These are phyloP conservation scores for Neolamprologus sp. DNA, from an alignment of 2,113 vertebrate genomes.

Conservation along the genomic window DNA sequence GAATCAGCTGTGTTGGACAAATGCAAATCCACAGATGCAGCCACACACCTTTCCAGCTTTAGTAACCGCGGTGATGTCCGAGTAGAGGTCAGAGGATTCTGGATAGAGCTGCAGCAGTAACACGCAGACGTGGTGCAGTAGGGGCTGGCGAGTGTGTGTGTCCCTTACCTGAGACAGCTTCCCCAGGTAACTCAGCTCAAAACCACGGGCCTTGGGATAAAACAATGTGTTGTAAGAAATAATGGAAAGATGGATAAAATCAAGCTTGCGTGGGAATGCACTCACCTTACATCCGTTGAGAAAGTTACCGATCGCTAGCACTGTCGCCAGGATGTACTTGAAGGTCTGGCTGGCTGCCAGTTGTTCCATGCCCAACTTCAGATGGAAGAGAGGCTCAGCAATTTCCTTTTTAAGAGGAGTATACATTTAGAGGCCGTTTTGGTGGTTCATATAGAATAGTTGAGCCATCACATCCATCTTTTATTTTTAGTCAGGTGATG, in stretches of 20 bases:
- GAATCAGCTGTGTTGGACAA: not conserved
- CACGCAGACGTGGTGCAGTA: constrained; percentile 70
- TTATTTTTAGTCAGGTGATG: not conserved
- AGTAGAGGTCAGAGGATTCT: constrained; percentile 70
- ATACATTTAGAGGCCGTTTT: not conserved
- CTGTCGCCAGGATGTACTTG: constrained; percentile 68
- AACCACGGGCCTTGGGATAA: constrained; percentile 63
- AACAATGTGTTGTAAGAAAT: not conserved
- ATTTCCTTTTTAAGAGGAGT: constrained; percentile 58
- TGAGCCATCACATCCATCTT: not conserved
- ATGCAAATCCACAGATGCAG: not conserved
- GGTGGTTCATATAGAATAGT: not conserved
- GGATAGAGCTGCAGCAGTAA: constrained; percentile 71
- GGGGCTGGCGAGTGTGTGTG: constrained; percentile 67
- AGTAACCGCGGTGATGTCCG: constrained; percentile 67
- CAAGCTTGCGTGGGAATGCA: not conserved
- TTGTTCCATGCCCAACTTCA: constrained; percentile 76
- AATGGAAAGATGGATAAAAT: not conserved
- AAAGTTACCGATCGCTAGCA: constrained; percentile 75
- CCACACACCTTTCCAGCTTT: constrained; percentile 66
- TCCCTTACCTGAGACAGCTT: constrained; percentile 75
- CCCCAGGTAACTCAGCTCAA: constrained; percentile 76
- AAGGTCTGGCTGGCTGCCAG: constrained; percentile 70
- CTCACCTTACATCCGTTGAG: constrained; percentile 73
- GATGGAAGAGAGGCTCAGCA: constrained; percentile 74